A percentile compares a stretch with the other conserved stretches of the same genome.
phyloP scores from a whole-genome alignment of 2,888 invertebrate genomes.

The Agrochola macilenta region DNA sequence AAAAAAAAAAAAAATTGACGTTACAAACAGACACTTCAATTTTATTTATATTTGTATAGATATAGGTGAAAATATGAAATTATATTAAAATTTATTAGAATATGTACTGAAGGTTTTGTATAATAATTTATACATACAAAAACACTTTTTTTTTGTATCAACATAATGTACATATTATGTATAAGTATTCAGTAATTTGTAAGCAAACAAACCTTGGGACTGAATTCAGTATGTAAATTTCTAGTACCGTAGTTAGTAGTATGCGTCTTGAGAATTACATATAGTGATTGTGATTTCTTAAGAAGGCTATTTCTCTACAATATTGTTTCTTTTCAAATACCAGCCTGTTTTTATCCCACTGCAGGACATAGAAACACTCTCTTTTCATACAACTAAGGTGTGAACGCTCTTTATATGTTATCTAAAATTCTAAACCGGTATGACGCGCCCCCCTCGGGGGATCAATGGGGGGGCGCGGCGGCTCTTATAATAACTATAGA shows the following conservation, averaged over 20 bases:
- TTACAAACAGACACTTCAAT: no score
- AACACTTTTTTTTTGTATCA: neutral
- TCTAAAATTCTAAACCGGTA: no score
- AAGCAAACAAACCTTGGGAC: slow-evolving; percentile 46
- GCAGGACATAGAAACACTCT: no score
- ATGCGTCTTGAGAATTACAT: neutral
- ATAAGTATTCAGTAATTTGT: slow-evolving; percentile 4
- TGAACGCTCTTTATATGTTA: no score
- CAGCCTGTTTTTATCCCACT: no score
- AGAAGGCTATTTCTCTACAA: neutral
- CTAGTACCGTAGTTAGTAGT: neutral
- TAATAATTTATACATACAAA: neutral
- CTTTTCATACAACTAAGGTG: no score
- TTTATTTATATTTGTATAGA: no score
- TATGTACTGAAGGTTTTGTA: neutral
- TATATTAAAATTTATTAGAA: neutral
- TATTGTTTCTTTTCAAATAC: neutral
- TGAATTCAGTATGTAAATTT: slow-evolving; percentile 36
- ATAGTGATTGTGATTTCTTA: neutral
- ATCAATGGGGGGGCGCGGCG: no score
- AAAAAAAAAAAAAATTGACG: no score
- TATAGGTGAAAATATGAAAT: no score
- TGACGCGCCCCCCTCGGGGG: no score
- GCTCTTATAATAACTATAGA: no score
- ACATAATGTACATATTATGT: neutral